Evolutionary conservation across 2,888 invertebrate genomes (phyloP), one percentile per base, ranked within the genome.

Genomic region (Xestoiulus laeticollis): DNA sequence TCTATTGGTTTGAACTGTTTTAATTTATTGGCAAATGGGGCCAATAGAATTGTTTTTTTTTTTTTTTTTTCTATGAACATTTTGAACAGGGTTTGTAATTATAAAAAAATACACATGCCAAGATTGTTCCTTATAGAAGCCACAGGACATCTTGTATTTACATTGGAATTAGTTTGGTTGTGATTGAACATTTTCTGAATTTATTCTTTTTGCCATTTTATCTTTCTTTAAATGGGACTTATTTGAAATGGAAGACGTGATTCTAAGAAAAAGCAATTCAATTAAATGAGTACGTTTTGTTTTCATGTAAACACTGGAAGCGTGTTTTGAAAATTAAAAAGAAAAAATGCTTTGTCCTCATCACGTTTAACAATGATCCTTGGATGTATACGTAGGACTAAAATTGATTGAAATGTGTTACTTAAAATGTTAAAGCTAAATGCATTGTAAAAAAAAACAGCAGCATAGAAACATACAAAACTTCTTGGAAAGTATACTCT

Each of bases 221-320:
- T 32, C 14, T 16, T 16, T 30, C 8, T 22, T n/a, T 10, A 10
- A 32, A 78, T 32, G 30, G 14, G 12, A 78, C 30, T 30, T 78
- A 30, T 78, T 78, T 78, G 78, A 26, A 78, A 78, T 78, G 30
- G 30, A 30, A 16, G 16, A 78, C 30, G 78, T 78, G 30, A 3
- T 78, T 78, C 26, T 5, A 32, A 10, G 12, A 30, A 30, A 14
- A 78, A 30, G 78, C 78, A 2, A 30, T 30, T 14, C 30, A 30
- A 78, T 78, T 78, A 30, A 78, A 30, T 78, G 78, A 10, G 26
- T 26, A 30, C 78, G 30, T 78, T 26, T 30, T 78, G 16, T 78
- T 30, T 78, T 30, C 30, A 78, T 78, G 78, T 78, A 78, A 78
- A 78, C 78, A 78, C 14, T 26, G 14, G 78, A 78, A 78, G 30